Evolutionary conservation across 2,888 invertebrate species (phyloP).

Genomic region (Rhagonycha fulva): DNA sequence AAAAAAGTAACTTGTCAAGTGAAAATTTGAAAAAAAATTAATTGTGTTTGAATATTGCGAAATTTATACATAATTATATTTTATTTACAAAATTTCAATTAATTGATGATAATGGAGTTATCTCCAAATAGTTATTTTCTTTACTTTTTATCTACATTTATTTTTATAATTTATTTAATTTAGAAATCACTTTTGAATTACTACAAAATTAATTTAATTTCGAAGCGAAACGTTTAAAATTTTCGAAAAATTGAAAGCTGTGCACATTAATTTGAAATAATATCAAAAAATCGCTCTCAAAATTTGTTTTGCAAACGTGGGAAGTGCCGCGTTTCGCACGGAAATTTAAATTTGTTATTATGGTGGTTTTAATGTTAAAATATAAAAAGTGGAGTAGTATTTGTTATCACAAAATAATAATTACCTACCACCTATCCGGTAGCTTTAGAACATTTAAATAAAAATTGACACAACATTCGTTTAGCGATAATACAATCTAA

Average conservation of each 20-base stretch:
- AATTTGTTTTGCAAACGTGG: not conserved
- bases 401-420: not conserved
- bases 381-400: not conserved
- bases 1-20: not conserved
- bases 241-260: not conserved
- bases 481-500: conserved; percentile 50
- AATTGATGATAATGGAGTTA: not conserved
- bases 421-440: not conserved
- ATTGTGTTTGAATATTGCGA: not conserved
- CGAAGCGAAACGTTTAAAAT: not conserved
- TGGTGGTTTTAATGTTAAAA: not conserved
- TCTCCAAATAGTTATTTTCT: conserved; percentile 1
- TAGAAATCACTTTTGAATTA: not conserved
- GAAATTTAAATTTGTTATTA: too few species aligned
- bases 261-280: not conserved
- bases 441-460: conserved; percentile 2
- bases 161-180: not conserved
- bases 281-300: not conserved
- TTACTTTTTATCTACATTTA: not conserved
- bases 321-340: not conserved
- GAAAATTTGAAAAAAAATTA: not conserved
- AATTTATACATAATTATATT: not conserved
- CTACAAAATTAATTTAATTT: not conserved
- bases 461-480: conserved; percentile 25
- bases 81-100: not conserved